These are phyloP conservation scores for Naso thynnoides DNA, from an alignment of 2,797 vertebrate genomes.

Conservation along the genomic window DNA sequence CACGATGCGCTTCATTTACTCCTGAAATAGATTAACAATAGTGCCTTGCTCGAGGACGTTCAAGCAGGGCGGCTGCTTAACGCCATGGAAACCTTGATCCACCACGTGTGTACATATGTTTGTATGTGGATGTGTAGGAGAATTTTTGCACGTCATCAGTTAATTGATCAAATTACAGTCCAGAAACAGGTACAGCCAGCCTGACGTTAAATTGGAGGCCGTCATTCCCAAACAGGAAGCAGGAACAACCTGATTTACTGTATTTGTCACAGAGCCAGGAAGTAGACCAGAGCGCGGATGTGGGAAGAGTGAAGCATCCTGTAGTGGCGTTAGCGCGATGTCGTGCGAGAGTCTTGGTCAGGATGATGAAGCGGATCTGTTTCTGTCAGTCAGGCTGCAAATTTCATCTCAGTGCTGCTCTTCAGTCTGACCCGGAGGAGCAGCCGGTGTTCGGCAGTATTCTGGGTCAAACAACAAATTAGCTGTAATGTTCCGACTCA, in stretches of 20 bases:
- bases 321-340: background rate
- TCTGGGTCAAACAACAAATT: background rate
- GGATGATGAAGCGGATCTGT: background rate
- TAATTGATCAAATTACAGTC: conserved; percentile 20
- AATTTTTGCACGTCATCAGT: conserved; percentile 3
- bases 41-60: conserved; percentile 36
- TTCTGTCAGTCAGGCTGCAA: background rate
- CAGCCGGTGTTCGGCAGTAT: background rate
- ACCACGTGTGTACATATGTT: background rate
- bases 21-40: background rate
- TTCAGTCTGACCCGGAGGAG: conserved; percentile 12
- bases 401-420: background rate
- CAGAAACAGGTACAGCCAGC: conserved; percentile 9
- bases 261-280: conserved; percentile 3
- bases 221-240: conserved; percentile 42
- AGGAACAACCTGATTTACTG: conserved; percentile 12
- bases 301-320: conserved; percentile 11
- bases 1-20: background rate
- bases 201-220: background rate
- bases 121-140: conserved; percentile 9
- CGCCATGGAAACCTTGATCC: background rate
- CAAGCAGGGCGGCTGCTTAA: conserved; percentile 3
- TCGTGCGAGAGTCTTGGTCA: background rate
- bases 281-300: background rate
- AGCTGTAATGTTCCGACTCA: background rate